Evolutionary conservation across 2,797 vertebrate species (phyloP).

Genomic region (Sebastes cheni): DNA sequence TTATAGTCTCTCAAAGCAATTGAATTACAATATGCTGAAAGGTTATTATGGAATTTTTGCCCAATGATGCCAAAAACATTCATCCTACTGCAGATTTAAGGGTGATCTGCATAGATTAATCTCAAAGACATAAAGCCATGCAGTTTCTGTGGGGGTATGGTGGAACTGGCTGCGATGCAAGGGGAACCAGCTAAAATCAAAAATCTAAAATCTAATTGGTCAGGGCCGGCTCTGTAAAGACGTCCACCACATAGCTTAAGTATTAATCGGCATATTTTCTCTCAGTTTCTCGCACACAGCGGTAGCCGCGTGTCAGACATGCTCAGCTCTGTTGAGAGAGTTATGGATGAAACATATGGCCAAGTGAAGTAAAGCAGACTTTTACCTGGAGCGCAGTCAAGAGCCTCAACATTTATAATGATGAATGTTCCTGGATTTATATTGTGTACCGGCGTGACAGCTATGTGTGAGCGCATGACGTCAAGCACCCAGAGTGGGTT

Average conservation of each 20-base stretch:
- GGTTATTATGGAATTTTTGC: too few species aligned
- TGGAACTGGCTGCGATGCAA: too few species aligned
- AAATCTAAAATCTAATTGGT: not conserved
- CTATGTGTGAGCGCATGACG: conserved; percentile 21
- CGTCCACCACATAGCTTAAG: not conserved
- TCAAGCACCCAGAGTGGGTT: conserved; percentile 3
- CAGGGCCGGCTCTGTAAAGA: too few species aligned
- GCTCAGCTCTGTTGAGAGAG: conserved; percentile 17
- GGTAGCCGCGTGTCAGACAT: conserved; percentile 15
- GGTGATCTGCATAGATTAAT: too few species aligned
- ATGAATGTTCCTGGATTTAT: conserved; percentile 44
- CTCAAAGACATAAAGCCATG: too few species aligned
- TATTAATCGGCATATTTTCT: conserved; percentile 11
- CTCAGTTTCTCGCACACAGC: not conserved
- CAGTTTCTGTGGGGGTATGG: too few species aligned
- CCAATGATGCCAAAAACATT: too few species aligned
- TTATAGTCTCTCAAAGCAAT: too few species aligned
- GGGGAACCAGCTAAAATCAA: too few species aligned
- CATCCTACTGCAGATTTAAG: too few species aligned
- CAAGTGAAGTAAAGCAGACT: conserved; percentile 56
- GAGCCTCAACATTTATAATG: conserved; percentile 26
- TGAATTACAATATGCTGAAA: too few species aligned
- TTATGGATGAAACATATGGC: conserved; percentile 50
- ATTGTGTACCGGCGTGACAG: conserved; percentile 5
- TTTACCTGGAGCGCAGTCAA: conserved; percentile 52